Evolutionary conservation across 2,797 vertebrate species (phyloP).

Genomic region (Coendou prehensilis): DNA sequence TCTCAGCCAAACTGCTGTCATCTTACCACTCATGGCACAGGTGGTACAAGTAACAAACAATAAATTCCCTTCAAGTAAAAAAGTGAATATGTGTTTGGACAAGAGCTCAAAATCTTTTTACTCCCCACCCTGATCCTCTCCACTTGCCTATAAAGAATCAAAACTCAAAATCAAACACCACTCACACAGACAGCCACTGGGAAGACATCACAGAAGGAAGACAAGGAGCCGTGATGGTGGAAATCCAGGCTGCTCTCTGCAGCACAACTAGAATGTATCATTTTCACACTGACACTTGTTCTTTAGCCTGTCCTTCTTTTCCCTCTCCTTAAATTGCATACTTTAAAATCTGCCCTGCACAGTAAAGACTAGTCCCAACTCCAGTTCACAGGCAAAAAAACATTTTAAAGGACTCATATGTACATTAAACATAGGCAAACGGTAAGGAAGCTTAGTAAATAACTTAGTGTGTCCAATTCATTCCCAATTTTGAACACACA

Average conservation of each 20-base stretch:
- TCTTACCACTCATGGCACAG: background rate
- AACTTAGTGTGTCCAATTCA: slow-evolving; percentile 17
- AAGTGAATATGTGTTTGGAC: background rate
- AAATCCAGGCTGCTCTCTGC: background rate
- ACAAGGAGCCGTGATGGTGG: background rate
- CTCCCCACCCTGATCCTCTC: background rate
- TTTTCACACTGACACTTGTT: background rate
- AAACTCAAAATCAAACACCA: slow-evolving; percentile 44
- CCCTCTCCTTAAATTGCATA: background rate
- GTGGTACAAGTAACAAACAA: background rate
- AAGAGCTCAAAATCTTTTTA: slow-evolving; percentile 10
- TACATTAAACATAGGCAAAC: slow-evolving; percentile 17
- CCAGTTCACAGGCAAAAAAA: background rate
- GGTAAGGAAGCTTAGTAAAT: background rate
- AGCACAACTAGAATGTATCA: background rate
- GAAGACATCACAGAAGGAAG: background rate
- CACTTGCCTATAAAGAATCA: background rate
- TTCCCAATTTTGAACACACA: background rate
- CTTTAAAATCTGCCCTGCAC: background rate
- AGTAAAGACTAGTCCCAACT: background rate
- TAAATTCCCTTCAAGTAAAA: slow-evolving; percentile 26
- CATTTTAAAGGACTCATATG: background rate
- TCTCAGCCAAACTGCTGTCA: background rate
- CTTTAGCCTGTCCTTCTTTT: background rate
- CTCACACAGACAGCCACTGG: background rate